These are phyloP conservation scores for Acleris laterana DNA, from an alignment of 2,888 invertebrate species.

Conservation along the genomic window DNA sequence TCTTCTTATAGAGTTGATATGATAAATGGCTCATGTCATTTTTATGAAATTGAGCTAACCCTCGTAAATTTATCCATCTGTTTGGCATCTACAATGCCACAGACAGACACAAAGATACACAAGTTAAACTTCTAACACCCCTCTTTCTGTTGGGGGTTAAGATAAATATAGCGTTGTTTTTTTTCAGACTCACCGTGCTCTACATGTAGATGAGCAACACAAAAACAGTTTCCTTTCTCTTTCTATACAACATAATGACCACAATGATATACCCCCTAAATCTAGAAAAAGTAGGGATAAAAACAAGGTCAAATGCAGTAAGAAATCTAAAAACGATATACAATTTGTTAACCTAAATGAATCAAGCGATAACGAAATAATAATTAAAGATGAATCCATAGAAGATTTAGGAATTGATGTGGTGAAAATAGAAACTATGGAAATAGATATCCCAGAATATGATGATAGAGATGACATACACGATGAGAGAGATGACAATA, in stretches of 20 bases:
- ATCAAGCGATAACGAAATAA: neutral
- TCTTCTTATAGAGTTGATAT: too few species aligned
- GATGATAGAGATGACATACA: conserved; percentile 1
- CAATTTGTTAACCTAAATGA: conserved; percentile 8
- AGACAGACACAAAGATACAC: too few species aligned
- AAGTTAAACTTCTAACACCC: too few species aligned
- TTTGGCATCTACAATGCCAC: too few species aligned
- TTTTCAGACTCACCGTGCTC: conserved; percentile 3
- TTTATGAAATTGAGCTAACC: too few species aligned
- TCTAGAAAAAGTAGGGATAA: neutral
- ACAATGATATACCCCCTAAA: conserved; percentile 25
- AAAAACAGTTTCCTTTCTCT: conserved; percentile 1
- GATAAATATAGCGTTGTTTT: too few species aligned
- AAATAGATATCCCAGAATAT: neutral
- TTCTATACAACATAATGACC: conserved; percentile 15
- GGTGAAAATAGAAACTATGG: conserved; percentile 15
- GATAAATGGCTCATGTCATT: too few species aligned
- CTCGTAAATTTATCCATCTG: too few species aligned
- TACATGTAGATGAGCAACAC: neutral
- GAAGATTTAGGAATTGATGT: conserved; percentile 7
- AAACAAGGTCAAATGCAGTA: neutral
- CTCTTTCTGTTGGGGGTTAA: too few species aligned
- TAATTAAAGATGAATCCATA: conserved; percentile 3
- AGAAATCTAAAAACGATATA: conserved; percentile 11
- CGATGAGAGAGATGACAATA: conserved; percentile 6